These are phyloP conservation scores for Sphaerophoria rueppellii DNA, from an alignment of 2,888 invertebrate species.

Conservation along the genomic window DNA sequence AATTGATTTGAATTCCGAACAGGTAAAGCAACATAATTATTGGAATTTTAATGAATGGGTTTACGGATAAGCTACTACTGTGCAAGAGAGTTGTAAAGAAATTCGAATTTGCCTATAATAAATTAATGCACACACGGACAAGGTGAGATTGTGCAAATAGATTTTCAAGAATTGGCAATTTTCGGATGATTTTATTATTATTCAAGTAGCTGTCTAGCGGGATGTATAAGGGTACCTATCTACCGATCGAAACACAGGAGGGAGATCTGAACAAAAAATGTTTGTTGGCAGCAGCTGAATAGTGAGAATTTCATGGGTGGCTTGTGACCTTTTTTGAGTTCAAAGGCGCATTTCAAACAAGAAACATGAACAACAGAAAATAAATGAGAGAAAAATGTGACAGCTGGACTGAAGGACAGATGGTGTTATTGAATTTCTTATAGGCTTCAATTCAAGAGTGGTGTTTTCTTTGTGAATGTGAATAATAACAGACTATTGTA, in stretches of 20 bases:
- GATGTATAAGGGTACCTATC: neutral
- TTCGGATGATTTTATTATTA: no score
- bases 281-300: slow-evolving; percentile 18
- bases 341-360: neutral
- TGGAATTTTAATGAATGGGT: slow-evolving; percentile 51
- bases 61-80: slow-evolving; percentile 43
- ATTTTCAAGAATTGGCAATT: neutral
- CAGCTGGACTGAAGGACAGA: slow-evolving; percentile 31
- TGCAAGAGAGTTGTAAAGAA: slow-evolving; percentile 19
- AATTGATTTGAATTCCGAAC: slow-evolving; percentile 38
- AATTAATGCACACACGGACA: neutral
- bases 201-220: neutral
- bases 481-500: neutral
- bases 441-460: neutral
- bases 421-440: slow-evolving; percentile 23
- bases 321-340: slow-evolving; percentile 22
- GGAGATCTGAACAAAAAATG: neutral
- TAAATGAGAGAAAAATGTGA: neutral
- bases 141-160: neutral
- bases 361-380: neutral
- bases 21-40: slow-evolving; percentile 48
- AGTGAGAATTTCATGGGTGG: slow-evolving; percentile 24
- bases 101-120: slow-evolving; percentile 31
- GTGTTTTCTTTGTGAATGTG: neutral
- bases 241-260: no score